A percentile compares a stretch with the other conserved stretches of the same genome.
Evolutionary conservation across 2,113 vertebrate genomes (phyloP).

Genomic region (Toxotes chatareus): DNA sequence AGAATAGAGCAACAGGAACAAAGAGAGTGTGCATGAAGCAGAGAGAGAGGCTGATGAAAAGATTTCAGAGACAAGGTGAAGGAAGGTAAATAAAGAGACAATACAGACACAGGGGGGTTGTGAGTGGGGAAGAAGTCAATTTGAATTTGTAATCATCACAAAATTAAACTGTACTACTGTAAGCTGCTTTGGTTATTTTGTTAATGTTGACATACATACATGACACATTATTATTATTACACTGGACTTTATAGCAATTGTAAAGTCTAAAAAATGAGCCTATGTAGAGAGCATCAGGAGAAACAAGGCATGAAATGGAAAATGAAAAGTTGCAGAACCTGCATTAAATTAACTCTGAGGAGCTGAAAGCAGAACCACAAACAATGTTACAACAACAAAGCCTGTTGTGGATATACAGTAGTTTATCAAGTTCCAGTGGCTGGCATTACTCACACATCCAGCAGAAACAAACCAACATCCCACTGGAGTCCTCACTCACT

Average conservation of each 20-base stretch:
- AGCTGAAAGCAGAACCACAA: background rate
- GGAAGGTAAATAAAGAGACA: background rate
- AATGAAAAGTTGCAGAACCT: background rate
- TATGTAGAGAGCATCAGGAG: background rate
- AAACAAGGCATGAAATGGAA: background rate
- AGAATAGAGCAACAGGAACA: constrained; percentile 33
- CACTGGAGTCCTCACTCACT: background rate
- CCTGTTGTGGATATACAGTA: background rate
- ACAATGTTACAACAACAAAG: background rate
- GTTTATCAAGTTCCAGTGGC: background rate
- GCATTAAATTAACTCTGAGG: background rate
- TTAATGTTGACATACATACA: background rate
- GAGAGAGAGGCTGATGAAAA: constrained; percentile 2
- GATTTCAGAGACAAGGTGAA: constrained; percentile 15
- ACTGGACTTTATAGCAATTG: background rate
- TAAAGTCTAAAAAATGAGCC: background rate
- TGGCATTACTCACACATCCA: background rate
- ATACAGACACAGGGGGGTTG: background rate
- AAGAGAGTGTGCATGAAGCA: constrained; percentile 35
- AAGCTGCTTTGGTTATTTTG: background rate
- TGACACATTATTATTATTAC: background rate
- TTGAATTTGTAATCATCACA: background rate
- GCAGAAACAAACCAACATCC: background rate
- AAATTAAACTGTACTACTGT: background rate
- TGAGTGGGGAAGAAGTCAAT: background rate